These are phyloP conservation scores for Peromyscus attwateri DNA, from an alignment of 2,797 vertebrate species.

Conservation along the genomic window DNA sequence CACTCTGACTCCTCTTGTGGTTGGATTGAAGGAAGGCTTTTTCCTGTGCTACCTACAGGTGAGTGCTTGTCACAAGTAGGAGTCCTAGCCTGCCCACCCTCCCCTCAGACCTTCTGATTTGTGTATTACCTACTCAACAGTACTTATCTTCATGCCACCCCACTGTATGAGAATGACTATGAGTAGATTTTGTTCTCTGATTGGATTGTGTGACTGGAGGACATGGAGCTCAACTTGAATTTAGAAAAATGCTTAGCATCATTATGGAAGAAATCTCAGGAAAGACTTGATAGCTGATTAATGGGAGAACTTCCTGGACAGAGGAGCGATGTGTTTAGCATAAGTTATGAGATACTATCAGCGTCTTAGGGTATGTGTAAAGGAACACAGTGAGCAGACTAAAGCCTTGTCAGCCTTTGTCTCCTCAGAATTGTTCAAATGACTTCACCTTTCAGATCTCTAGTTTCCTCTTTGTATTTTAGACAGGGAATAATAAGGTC, in stretches of 20 bases:
- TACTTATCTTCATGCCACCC: too few relatives aligned
- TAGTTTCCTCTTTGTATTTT: slow-evolving; percentile 3
- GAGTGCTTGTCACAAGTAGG: not conserved
- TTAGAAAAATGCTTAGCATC: slow-evolving; percentile 49
- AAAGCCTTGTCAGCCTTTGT: not conserved
- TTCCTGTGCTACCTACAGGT: not conserved
- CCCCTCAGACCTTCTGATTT: not conserved
- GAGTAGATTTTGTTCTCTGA: not conserved
- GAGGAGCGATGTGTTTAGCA: slow-evolving; percentile 22
- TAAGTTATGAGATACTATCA: slow-evolving; percentile 17
- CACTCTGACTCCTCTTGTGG: not conserved
- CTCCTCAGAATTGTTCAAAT: slow-evolving; percentile 14
- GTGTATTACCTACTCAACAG: not conserved
- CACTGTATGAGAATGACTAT: not conserved
- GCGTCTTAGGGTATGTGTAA: not conserved
- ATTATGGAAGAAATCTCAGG: slow-evolving; percentile 68
- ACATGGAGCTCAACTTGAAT: not conserved
- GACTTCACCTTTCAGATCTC: not conserved
- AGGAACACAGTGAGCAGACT: not conserved
- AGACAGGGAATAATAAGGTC: not conserved
- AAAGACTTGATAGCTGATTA: slow-evolving; percentile 74
- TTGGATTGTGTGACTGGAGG: not conserved
- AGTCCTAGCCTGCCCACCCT: not conserved
- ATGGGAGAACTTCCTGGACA: slow-evolving; percentile 48
- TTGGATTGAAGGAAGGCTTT: not conserved